phyloP scores from a whole-genome alignment of 2,113 vertebrate species.

The Megaptera novaeangliae region DNA sequence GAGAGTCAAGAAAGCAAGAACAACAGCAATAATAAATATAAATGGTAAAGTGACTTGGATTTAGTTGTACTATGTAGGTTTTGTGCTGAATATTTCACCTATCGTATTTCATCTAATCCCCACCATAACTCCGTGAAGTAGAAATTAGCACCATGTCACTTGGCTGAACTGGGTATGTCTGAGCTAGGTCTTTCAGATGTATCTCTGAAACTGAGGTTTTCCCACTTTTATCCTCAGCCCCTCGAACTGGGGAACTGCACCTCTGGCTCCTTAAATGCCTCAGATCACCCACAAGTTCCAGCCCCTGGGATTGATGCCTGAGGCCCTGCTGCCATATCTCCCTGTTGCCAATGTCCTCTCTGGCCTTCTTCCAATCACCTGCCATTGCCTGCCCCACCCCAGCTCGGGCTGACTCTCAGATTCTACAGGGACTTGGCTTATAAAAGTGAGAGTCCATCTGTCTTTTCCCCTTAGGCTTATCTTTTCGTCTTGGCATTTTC shows the following conservation, averaged over 20 bases:
- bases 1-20: not conserved
- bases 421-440: not conserved
- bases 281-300: not conserved
- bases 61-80: not conserved
- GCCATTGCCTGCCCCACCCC: not conserved
- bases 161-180: not conserved
- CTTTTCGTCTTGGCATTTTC: not conserved
- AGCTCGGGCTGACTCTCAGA: not conserved
- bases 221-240: not conserved
- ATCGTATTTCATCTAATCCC: not conserved
- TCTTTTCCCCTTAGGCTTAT: not conserved
- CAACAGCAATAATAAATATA: not conserved
- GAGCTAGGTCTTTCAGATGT: not conserved
- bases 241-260: fast-evolving
- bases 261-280: not conserved
- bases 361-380: not conserved
- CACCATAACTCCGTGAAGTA: not conserved
- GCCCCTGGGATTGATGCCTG: not conserved
- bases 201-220: not conserved
- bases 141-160: not conserved
- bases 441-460: not conserved
- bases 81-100: not conserved
- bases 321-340: not conserved
- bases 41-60: not conserved
- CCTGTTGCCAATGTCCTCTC: not conserved